phyloP scores from a whole-genome alignment of 2,888 invertebrate species.

The Agrochola litura region DNA sequence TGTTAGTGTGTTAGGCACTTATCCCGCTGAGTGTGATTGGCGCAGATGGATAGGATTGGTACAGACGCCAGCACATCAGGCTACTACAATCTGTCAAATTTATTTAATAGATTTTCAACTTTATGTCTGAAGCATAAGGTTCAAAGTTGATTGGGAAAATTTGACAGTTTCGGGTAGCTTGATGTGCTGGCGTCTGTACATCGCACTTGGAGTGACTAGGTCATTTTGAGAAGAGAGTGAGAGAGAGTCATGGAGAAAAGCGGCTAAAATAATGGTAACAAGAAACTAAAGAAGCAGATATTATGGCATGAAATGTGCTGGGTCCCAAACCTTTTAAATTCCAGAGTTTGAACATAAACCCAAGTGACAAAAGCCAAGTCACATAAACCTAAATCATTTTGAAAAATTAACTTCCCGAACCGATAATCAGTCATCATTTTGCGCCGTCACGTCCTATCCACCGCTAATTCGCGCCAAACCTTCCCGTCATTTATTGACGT shows the following conservation, averaged over 20 bases:
- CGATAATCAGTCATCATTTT: slow-evolving; percentile 58
- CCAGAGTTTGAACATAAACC: not conserved
- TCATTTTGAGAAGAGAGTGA: not conserved
- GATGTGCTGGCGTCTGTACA: too few species aligned
- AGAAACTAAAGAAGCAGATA: not conserved
- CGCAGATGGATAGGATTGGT: not conserved
- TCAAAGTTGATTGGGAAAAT: too few species aligned
- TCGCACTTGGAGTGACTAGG: not conserved
- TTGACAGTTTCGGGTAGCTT: too few species aligned
- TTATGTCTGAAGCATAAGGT: too few species aligned
- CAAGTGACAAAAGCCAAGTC: slow-evolving; percentile 17
- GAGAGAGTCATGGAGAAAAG: not conserved
- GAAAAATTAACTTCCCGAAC: slow-evolving; percentile 41
- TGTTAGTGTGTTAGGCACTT: not conserved
- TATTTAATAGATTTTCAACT: too few species aligned
- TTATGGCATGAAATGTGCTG: not conserved
- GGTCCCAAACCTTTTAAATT: slow-evolving; percentile 9
- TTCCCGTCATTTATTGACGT: slow-evolving; percentile 74
- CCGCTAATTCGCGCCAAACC: slow-evolving; percentile 69
- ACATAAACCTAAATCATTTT: slow-evolving; percentile 33
- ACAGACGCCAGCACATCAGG: too few species aligned
- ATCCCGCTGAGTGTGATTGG: not conserved
- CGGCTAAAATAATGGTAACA: not conserved
- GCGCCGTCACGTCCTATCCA: slow-evolving; percentile 58
- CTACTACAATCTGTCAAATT: too few species aligned